Base-by-base conservation (phyloP, 2,113 vertebrate genomes). In the Craseonycteris thonglongyai region DNA sequence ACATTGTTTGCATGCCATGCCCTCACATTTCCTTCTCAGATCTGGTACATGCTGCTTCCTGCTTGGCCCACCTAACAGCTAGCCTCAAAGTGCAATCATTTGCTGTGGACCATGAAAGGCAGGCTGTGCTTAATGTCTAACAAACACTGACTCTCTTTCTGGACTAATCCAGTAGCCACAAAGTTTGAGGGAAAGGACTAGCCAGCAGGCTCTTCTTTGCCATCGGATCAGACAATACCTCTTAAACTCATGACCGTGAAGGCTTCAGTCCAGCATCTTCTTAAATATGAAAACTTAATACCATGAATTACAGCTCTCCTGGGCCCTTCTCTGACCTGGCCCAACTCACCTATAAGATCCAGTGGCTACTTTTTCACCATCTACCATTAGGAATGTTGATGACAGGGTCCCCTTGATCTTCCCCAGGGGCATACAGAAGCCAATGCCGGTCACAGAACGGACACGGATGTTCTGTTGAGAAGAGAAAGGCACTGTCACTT, bases 281-380 rank as follows among this genome's bases (percentile, higher is more conserved):
- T 72, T 19, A 40, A 81, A 63, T 2, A 6, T 6, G 40, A 51
- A 49, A 33, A 22, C n/a, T 78, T 54, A 28, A 28, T 51, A n/a
- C 47, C 40, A 8, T 6, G 33, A 42, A 12, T 2, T 78, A 33
- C 63, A 56, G 63, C 49, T 51, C 24, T 49, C 2, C 26, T 51
- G 1, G 49, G 59, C 30, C 22, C 74, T 86, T 11, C 94, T 56
- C 11, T 56, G 35, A 59, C 26, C 40, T 22, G 79, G 6, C 40
- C 54, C 94, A 79, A 93, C 98, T 91, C 93, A 99, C 98, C 98
- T 99, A 98, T 99, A 99, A 3, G 99, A 99, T 59, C 99, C 99
- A 26, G 99, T 99, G 92, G 98, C 97, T 19, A 99, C 99, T 97
- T 99, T 99, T 69, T 99, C 99, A 78, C 99, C 99, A 82, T 99